These are phyloP conservation scores for Apogon hyalosoma DNA, from an alignment of 2,797 vertebrate genomes.

Conservation along the genomic window DNA sequence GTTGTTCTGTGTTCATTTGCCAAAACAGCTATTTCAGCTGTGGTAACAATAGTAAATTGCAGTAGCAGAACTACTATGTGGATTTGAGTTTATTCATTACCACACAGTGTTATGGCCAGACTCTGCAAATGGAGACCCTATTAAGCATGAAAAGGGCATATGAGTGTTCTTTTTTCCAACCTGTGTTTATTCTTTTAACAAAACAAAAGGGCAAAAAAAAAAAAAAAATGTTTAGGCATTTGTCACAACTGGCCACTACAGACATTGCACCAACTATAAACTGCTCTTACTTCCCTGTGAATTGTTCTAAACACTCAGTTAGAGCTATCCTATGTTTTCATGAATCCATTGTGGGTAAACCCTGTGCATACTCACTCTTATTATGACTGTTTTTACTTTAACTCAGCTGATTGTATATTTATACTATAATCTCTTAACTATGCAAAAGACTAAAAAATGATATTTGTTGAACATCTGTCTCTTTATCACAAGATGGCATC, in stretches of 20 bases:
- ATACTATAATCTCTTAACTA: not conserved
- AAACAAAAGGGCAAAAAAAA: conserved; percentile 27
- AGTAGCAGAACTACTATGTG: conserved; percentile 9
- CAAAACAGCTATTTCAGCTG: conserved; percentile 26
- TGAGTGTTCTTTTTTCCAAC: conserved; percentile 42
- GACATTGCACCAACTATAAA: conserved; percentile 14
- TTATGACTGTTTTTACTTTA: conserved; percentile 11
- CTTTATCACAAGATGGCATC: conserved; percentile 79
- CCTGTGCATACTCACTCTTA: conserved; percentile 4
- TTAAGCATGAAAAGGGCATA: conserved; percentile 44
- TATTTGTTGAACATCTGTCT: conserved; percentile 80
- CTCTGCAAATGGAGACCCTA: conserved; percentile 46
- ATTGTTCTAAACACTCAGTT: conserved; percentile 21
- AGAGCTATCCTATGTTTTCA: not conserved
- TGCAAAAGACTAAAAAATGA: conserved; percentile 40
- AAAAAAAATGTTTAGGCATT: conserved; percentile 28
- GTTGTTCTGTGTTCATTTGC: conserved; percentile 31
- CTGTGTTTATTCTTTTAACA: conserved; percentile 40
- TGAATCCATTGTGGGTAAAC: not conserved
- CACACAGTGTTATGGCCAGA: conserved; percentile 36
- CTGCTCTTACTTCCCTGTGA: conserved; percentile 2
- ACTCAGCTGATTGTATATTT: conserved; percentile 6
- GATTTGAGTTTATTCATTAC: conserved; percentile 48
- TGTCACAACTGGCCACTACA: conserved; percentile 31
- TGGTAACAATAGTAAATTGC: conserved; percentile 37